These are phyloP conservation scores for Carassius auratus DNA, from an alignment of 2,113 vertebrate genomes.

Conservation along the genomic window DNA sequence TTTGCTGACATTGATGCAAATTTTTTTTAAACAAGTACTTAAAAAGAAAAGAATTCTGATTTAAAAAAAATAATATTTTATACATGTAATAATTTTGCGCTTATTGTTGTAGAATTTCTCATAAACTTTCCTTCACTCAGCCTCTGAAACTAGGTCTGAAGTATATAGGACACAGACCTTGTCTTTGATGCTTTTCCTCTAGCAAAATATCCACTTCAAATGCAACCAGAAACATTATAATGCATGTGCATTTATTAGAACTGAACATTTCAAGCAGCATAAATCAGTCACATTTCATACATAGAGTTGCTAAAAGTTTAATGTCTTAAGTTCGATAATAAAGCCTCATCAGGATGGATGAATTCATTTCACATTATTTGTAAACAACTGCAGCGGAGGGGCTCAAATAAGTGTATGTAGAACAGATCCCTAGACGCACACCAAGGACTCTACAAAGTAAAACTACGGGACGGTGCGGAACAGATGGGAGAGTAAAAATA, in stretches of 20 bases:
- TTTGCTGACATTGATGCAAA: no score
- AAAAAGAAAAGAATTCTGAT: not conserved
- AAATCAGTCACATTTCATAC: not conserved
- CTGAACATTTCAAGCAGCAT: not conserved
- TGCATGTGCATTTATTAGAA: slow-evolving; percentile 44
- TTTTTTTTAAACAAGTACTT: no score
- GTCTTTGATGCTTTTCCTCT: slow-evolving; percentile 58
- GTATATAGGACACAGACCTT: slow-evolving; percentile 62
- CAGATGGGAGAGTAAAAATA: slow-evolving; percentile 70
- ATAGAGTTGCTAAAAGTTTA: not conserved
- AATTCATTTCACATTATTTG: slow-evolving; percentile 29
- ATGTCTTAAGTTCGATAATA: not conserved
- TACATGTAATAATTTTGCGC: not conserved
- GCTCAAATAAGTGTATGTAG: slow-evolving; percentile 63
- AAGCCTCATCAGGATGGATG: not conserved
- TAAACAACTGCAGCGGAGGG: slow-evolving; percentile 51
- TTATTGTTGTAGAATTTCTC: not conserved
- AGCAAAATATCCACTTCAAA: slow-evolving; percentile 48
- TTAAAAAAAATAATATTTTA: not conserved
- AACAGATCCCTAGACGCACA: slow-evolving; percentile 72
- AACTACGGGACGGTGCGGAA: slow-evolving; percentile 67
- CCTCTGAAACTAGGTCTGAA: slow-evolving; percentile 68
- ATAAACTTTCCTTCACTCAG: slow-evolving; percentile 37
- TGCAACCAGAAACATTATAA: slow-evolving; percentile 20
- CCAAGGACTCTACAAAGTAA: slow-evolving; percentile 71